Base-by-base conservation (phyloP, 1,140 invertebrate species). In the Apis cerana region DNA sequence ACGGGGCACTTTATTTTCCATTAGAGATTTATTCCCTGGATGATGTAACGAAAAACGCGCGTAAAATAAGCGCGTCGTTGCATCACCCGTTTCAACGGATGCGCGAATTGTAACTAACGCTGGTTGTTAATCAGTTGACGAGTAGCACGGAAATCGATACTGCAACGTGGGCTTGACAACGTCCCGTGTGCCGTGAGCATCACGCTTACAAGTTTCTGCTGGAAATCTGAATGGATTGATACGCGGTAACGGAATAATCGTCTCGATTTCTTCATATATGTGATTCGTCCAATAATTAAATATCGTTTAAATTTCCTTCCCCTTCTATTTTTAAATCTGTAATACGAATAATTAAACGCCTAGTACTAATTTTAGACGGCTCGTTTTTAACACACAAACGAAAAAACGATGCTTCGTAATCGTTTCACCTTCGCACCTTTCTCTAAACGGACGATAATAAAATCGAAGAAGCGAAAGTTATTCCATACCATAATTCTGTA, bases 91-190 rank as follows among this genome's bases (percentile, higher is more conserved):
- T 67, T 70, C 56, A 17, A 64, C 61, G 33, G 27, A 27, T 33
- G 58, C 64, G 58, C 64, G n/a, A 74, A 88, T 87, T 67, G 67
- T 50, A 67, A 77, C 81, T 50, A 67, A 77, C 81, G 64, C 33
- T 33, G 33, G 70, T 79, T 72, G 75, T 72, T 85, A 86, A 87
- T 85, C 80, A 54, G 75, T 71, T 84, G 81, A 84, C 65, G 23
- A 80, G 77, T 19, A 67, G 65, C 12, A 58, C 59, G 83, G 80
- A 75, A 77, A 82, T 76, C 80, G 80, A 82, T 76, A 80, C 19
- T 13, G 68, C 43, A 15, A 74, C 82, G 56, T 80, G 17, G 74
- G 48, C 23, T 43, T n/a, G 71, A 52, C 33, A 23, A 17, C 54
- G 15, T 69, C 23, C 54, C 13, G 27, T 23, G 33, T 58, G 54